phyloP scores from a whole-genome alignment of 2,888 invertebrate species.

The Ceriagrion tenellum region DNA sequence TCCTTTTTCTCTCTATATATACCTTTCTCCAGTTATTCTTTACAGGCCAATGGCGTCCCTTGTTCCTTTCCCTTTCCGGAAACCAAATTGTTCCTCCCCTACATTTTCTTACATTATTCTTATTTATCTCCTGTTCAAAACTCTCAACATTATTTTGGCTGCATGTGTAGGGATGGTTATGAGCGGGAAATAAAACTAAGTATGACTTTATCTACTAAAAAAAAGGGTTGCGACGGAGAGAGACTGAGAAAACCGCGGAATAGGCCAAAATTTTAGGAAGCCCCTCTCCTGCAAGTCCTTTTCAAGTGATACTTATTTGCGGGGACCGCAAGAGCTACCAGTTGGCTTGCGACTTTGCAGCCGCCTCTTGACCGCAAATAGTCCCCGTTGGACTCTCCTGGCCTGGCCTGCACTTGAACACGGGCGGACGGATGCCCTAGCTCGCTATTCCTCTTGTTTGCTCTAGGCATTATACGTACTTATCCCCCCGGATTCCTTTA shows the following conservation, averaged over 20 bases:
- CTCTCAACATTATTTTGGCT: no score
- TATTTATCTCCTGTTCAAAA: no score
- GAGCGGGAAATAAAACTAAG: no score
- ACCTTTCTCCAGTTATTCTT: no score
- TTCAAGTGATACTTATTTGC: neutral
- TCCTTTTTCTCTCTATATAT: no score
- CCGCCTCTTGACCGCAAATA: neutral
- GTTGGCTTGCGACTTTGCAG: neutral
- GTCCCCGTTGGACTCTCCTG: neutral
- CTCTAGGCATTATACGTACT: neutral
- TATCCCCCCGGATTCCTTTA: neutral
- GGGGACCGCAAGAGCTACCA: neutral
- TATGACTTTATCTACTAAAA: no score
- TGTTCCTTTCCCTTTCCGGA: no score
- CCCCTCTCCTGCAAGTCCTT: no score
- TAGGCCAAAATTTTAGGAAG: neutral
- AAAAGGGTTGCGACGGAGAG: neutral
- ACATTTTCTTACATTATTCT: no score
- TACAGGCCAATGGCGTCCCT: no score
- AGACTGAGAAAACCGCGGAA: neutral
- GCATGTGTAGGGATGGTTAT: no score
- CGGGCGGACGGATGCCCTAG: neutral
- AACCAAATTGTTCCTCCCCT: no score
- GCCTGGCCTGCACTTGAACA: neutral
- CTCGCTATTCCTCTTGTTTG: neutral